Base-by-base conservation (phyloP, 1,140 invertebrate species). In the Linepithema humile region DNA sequence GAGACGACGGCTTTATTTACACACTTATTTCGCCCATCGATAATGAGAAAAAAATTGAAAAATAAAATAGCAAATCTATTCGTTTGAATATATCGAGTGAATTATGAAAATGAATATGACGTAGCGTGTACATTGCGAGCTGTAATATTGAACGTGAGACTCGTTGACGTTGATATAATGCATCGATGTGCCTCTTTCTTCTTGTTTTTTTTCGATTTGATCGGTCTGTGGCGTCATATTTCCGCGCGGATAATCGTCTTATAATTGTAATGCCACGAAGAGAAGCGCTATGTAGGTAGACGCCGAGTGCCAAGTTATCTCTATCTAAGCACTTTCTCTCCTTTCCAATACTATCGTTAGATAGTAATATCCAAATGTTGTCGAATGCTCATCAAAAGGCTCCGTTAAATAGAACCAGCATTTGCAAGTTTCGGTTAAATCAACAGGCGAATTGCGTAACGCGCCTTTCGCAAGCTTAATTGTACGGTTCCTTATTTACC, bases 281-380 rank as follows among this genome's bases (percentile, higher is more conserved):
- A 69, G 45, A 75, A 23, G 73, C 59, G 15, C 32, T 55, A 43
- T 29, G 40, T 29, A 64, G 29, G 3, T 26, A 69, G 45, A 80
- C n/a, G 17, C 20, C 48, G 20, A 55, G 23, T 78, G 45, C 32
- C 75, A 43, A 43, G 62, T 55, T 74, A 80, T 80, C 35, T 40
- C 38, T 78, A 26, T 75, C 73, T 77, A 64, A 45, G 70, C 75
- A 70, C 75, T 80, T 80, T 80, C 64, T 70, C 75, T 55, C 50
- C 75, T 80, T 70, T 80, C 75, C 64, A 57, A 80, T 69, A 69
- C 48, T 20, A 48, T 55, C 48, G 26, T 40, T 23, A 15, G 73
- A 3, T 6, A 45, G 10, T 45, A 12, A 45, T 40, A 29, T 48
- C 43, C 15, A 17, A 45, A 23, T 15, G 26, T 23, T 7, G 10